phyloP scores from a whole-genome alignment of 2,797 vertebrate genomes.

The Pseudochromis fuscus region DNA sequence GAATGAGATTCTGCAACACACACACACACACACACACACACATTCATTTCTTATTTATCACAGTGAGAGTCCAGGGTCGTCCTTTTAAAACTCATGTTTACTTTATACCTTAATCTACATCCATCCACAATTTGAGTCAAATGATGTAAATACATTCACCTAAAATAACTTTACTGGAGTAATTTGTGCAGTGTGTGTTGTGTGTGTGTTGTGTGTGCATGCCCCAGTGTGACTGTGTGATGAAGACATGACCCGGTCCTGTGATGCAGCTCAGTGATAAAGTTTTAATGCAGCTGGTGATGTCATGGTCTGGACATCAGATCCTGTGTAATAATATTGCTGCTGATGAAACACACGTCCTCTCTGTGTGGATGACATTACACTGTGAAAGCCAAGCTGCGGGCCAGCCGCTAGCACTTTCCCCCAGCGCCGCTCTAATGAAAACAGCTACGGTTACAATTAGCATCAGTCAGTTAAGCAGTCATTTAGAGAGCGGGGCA shows the following conservation, averaged over 20 bases:
- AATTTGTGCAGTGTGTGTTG: not conserved
- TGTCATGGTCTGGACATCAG: conserved; percentile 45
- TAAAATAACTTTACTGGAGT: not conserved
- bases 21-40: no score
- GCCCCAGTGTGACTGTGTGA: not conserved
- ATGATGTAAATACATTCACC: not conserved
- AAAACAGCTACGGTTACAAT: conserved; percentile 39
- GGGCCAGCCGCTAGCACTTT: conserved; percentile 41
- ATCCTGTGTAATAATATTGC: conserved; percentile 35
- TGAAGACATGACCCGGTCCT: not conserved
- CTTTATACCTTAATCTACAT: not conserved
- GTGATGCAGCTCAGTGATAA: conserved; percentile 25
- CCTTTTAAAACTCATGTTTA: not conserved
- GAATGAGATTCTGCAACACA: not conserved
- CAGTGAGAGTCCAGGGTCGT: not conserved
- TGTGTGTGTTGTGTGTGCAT: no score
- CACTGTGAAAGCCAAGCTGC: conserved; percentile 41
- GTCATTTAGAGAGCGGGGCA: conserved; percentile 25
- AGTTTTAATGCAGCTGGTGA: conserved; percentile 60
- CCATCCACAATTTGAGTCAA: no score
- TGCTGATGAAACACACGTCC: conserved; percentile 7
- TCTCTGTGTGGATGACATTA: conserved; percentile 44
- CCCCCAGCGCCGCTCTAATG: conserved; percentile 29
- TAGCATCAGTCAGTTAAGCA: conserved; percentile 37
- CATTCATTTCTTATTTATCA: no score